phyloP scores from a whole-genome alignment of 2,113 vertebrate species.

The Acanthochromis polyacanthus region DNA sequence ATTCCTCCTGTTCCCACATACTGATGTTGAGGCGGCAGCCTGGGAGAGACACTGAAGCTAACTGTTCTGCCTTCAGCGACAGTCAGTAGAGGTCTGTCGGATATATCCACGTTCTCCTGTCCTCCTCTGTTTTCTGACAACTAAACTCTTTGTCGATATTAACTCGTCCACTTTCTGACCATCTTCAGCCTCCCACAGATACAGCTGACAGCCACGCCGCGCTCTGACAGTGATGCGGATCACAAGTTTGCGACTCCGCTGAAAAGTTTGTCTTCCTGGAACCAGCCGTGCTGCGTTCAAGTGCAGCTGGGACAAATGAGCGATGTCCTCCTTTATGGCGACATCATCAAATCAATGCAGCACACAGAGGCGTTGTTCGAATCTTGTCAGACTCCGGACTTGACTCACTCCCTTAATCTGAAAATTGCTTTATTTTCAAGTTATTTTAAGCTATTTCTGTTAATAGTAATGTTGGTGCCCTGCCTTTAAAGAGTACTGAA shows the following conservation, averaged over 20 bases:
- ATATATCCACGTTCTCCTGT: conserved; percentile 12
- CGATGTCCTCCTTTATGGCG: fast-evolving
- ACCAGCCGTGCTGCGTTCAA: conserved; percentile 58
- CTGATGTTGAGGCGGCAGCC: background rate
- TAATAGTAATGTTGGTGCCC: no score
- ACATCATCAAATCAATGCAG: background rate
- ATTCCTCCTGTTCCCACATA: conserved; percentile 92
- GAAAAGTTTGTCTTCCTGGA: conserved; percentile 82
- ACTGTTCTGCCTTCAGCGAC: conserved; percentile 17
- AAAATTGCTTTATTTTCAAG: no score
- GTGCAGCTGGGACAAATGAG: conserved; percentile 36
- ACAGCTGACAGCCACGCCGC: background rate
- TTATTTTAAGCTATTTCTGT: no score
- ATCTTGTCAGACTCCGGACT: no score
- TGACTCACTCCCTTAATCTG: no score
- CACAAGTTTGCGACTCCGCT: conserved; percentile 45
- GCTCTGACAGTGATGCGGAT: conserved; percentile 6
- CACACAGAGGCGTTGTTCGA: no score
- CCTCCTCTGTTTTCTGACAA: background rate
- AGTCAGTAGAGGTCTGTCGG: conserved; percentile 1
- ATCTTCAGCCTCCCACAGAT: conserved; percentile 44
- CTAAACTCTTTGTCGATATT: background rate
- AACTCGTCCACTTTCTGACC: conserved; percentile 20
- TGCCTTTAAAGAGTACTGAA: no score
- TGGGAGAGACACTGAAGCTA: conserved; percentile 1